Evolutionary conservation across 2,113 vertebrate genomes (phyloP), one percentile per base, ranked within the genome.

Genomic region (Acanthochromis polyacanthus): DNA sequence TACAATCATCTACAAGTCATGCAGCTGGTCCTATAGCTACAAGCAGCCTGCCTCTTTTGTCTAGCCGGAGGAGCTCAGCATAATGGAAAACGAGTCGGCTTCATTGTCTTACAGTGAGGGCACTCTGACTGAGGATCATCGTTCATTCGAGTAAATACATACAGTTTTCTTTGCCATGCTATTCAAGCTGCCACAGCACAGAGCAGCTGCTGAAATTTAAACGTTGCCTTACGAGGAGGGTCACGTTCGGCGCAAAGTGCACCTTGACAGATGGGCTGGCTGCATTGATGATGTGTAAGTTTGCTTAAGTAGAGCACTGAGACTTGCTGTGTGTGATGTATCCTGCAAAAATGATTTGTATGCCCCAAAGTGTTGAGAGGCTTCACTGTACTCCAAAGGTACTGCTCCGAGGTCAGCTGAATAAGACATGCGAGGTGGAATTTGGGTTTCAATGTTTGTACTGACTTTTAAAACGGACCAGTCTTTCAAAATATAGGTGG

Each of bases 121-220:
- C 45, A 40, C 84, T 72, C 64, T 58, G 66, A 89, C 81, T 68
- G 52, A n/a, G 64, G 65, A 75, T 80, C 73, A 80, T 78, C 76
- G n/a, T 60, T 83, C 72, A 82, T 91, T 69, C 72, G 52, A 78
- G 72, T 71, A 81, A 88, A 88, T 81, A 81, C 45, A 40, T 53
- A 74, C 25, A 69, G 59, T 85, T 88, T 71, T 74, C 43, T 83
- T 63, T 77, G 56, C 69, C 40, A 38, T 59, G 78, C 51, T 56
- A 66, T 52, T 66, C 75, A 83, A 77, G 59, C 82, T 78, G 73
- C 60, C 76, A 66, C 32, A 59, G 77, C 75, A 87, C 75, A 81
- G 72, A 84, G 67, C 74, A 57, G 75, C 82, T 76, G 86, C 81
- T 86, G 74, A 82, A 89, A 88, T 87, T 71, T 85, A 82, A 91